A percentile compares a stretch with the other conserved stretches of the same genome.
Evolutionary conservation across 2,888 invertebrate genomes (phyloP).

Genomic region (Pantelozetes paolii): DNA sequence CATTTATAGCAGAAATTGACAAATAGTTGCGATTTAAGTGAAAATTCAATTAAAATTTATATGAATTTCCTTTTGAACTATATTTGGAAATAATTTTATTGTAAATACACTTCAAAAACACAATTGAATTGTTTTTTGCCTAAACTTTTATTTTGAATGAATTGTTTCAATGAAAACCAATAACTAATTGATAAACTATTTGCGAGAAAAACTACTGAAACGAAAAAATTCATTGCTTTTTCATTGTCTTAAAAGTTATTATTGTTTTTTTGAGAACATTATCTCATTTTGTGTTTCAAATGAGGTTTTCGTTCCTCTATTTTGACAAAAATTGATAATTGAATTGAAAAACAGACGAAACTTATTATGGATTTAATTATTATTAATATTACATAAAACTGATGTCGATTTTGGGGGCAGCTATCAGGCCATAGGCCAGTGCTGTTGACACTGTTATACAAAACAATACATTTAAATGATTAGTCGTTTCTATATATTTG

Average conservation of each 20-base stretch:
- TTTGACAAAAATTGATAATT: constrained; percentile 2
- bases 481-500: constrained; percentile 27
- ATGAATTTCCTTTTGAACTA: background rate
- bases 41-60: background rate
- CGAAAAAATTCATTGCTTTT: background rate
- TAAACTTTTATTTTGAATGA: background rate
- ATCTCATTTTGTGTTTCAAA: constrained; percentile 22
- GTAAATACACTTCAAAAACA: constrained; percentile 29
- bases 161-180: no score
- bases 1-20: constrained; percentile 19
- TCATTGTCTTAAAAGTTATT: constrained; percentile 28
- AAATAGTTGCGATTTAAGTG: background rate
- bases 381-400: constrained; percentile 10
- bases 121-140: background rate
- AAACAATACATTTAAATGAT: background rate
- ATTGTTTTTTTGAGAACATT: constrained; percentile 14
- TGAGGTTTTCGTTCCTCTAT: constrained; percentile 18
- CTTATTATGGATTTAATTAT: background rate
- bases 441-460: background rate
- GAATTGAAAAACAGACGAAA: background rate
- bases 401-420: background rate
- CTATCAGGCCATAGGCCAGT: background rate
- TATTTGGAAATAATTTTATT: constrained; percentile 26
- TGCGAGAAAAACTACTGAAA: background rate
- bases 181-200: no score